Base-by-base conservation (phyloP, 2,113 vertebrate species). In the Salminus brasiliensis region DNA sequence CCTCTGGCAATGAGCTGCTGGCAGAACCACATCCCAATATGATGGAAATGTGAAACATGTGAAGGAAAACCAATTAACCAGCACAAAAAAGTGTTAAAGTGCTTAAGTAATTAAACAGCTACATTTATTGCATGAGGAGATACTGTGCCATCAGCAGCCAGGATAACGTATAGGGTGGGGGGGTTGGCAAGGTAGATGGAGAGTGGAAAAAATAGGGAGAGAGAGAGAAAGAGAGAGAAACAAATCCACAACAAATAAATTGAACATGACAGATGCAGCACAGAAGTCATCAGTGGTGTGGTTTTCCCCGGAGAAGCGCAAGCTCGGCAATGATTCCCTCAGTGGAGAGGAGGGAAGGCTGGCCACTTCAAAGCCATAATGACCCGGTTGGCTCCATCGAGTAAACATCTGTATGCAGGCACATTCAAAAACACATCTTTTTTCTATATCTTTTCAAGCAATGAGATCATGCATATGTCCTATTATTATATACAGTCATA, bases 221-320 rank as follows among this genome's bases (percentile, higher is more conserved):
- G 21, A 23, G 41, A 3, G 18, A 63, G 60, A 36, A 45, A 34
- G 60, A 62, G 60, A 52, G 59, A 32, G 13, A 21, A 30, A 47
- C n/a, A 39, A 25, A 76, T 66, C 57, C 30, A 29, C 45, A 65
- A 53, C 13, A 53, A 41, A 66, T 29, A 60, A 41, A 49, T 29
- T 49, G 63, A 6, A 67, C 47, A 60, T 30, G 57, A 60, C 57
- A 60, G 13, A 60, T 27, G 27, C 55, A 59, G 57, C 57, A 12
- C 57, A 60, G 60, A 63, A 30, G 60, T 63, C 60, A 63, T 63
- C 57, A 60, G 57, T 29, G 16, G 30, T 30, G 60, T 21, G 10
- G 60, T 21, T 63, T n/a, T 30, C 30, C 13, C 15, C 25, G 4
- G 59, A 12, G 59, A 16, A 63, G 60, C 18, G 27, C 18, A 2